Evolutionary conservation across 2,113 vertebrate species (phyloP).

Genomic region (Pseudolaguvia tuberculata): DNA sequence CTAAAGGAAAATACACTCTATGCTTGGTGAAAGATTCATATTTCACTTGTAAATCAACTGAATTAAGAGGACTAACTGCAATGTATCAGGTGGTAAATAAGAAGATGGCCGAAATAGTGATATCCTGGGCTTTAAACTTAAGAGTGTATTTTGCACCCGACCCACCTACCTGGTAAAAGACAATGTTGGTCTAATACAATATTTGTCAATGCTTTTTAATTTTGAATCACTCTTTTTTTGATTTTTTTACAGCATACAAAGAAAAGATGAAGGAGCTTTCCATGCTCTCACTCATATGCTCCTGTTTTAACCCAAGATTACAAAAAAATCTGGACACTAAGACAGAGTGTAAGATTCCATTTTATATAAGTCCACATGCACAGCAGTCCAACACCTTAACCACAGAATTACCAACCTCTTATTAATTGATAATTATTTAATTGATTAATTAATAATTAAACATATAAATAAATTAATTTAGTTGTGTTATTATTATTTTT

Average conservation of each 20-base stretch:
- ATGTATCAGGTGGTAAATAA: slow-evolving; percentile 5
- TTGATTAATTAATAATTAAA: no score
- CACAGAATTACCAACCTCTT: no score
- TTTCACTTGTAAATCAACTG: slow-evolving; percentile 6
- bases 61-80: slow-evolving; percentile 15
- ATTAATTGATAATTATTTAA: no score
- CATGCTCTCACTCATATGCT: slow-evolving; percentile 93
- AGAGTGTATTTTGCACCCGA: no score
- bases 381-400: no score
- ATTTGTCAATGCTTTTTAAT: neutral
- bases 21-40: slow-evolving; percentile 4
- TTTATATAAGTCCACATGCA: neutral
- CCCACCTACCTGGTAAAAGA: neutral
- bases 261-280: slow-evolving; percentile 99
- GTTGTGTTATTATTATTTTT: neutral
- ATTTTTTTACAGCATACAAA: slow-evolving; percentile 85
- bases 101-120: neutral
- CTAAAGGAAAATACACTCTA: slow-evolving; percentile 15
- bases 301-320: slow-evolving; percentile 91
- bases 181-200: neutral
- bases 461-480: no score
- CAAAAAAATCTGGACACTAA: slow-evolving; percentile 86
- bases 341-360: slow-evolving; percentile 79
- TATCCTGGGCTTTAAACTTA: neutral
- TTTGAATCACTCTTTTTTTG: slow-evolving; percentile 4